Percentiles rank a stretch among this genome's conserved stretches.
Conservation (phyloP, 2,113 vertebrate genomes). For the Quiscalus mexicanus region DNA sequence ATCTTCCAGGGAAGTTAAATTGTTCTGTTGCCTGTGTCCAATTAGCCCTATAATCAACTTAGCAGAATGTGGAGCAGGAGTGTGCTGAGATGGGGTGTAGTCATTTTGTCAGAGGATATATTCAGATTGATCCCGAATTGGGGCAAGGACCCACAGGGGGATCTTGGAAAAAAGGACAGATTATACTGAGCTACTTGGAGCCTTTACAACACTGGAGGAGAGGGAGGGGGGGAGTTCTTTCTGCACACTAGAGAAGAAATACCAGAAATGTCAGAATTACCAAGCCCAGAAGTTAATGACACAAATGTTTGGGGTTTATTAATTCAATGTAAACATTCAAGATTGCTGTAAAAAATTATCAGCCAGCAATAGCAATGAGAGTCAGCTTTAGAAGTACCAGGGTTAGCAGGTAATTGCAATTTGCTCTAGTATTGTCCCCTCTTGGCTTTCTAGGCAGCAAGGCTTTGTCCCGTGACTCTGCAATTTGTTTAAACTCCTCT, state of each 20-base stretch:
- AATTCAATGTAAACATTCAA: neutral
- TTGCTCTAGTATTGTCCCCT: neutral
- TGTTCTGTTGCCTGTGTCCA: slow-evolving; percentile 33
- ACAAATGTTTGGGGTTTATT: neutral
- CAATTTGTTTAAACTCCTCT: neutral
- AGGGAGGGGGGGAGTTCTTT: neutral
- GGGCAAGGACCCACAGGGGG: neutral
- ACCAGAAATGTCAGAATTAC: neutral
- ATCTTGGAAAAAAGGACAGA: slow-evolving; percentile 12
- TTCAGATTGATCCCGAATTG: neutral
- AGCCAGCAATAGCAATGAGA: neutral
- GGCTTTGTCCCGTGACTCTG: neutral
- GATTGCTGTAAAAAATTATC: neutral
- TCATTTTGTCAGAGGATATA: neutral
- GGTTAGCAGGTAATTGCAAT: neutral
- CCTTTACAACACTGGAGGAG: neutral
- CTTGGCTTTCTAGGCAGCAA: neutral
- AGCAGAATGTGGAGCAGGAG: slow-evolving; percentile 19
- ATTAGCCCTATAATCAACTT: slow-evolving; percentile 55
- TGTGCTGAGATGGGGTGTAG: neutral
- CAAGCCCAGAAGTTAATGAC: neutral
- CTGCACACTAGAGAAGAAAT: neutral
- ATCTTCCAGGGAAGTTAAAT: slow-evolving; percentile 54
- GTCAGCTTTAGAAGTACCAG: neutral
- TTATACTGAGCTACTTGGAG: neutral